Evolutionary conservation across 2,797 vertebrate genomes (phyloP), one percentile per base, ranked within the genome.

Genomic region (Macrochelys suwanniensis): DNA sequence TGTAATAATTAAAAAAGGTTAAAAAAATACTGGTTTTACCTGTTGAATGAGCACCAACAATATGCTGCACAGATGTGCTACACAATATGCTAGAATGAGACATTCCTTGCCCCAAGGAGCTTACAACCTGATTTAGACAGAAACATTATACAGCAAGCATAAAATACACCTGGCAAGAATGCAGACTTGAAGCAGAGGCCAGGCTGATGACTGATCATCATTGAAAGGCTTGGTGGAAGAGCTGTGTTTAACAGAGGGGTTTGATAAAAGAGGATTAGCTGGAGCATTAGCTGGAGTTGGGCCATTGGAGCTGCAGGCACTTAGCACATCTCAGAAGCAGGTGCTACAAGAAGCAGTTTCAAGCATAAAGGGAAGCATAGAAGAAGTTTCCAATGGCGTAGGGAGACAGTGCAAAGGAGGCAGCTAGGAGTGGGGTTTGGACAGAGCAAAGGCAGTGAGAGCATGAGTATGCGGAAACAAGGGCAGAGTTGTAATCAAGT

Each of bases 81-180:
- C 6, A 42, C 37, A 42, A 71, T 71, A 81, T 93, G 26, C 53
- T 95, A 53, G 16, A 93, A 88, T 12, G 42, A 95, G 37, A 23
- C 37, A n/a, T 42, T 88, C 93, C 87, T 85, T 54, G 25, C 68
- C 91, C 94, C 45, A 81, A n/a, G 57, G 47, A 51, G 17, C n/a
- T 93, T 57, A 49, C n/a, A 77, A 2, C 21, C 4, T 56, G 21
- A 45, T 74, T 57, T n/a, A 95, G 81, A 89, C 21, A 88, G 74
- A 92, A 45, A 37, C 80, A 65, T 59, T 92, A 83, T 7, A 56
- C 59, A 42, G 37, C 26, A 61, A 2, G 6, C 50, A 77, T 88
- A 17, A 19, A 68, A 11, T 68, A 21, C 21, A 17, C 54, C 23
- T 82, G 33, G n/a, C 37, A 88, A 65, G 47, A 88, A 76, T 28